These are phyloP conservation scores for Lynx canadensis DNA, from an alignment of 2,113 vertebrate species.

Conservation along the genomic window DNA sequence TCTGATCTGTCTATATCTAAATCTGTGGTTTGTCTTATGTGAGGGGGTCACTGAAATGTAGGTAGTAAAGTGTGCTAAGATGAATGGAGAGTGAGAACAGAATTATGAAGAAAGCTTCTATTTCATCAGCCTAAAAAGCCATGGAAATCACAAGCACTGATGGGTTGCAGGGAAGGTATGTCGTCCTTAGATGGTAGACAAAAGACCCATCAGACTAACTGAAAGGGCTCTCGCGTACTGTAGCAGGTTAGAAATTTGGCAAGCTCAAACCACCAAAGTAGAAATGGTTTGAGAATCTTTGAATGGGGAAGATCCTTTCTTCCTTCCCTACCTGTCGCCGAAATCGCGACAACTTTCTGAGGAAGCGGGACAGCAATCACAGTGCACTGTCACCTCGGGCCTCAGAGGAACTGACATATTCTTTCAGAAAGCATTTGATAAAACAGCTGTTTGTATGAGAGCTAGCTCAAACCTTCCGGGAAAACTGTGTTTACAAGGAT, in stretches of 20 bases:
- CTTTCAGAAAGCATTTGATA: slow-evolving; percentile 43
- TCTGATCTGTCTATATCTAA: not conserved
- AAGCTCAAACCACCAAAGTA: not conserved
- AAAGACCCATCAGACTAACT: not conserved
- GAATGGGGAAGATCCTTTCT: not conserved
- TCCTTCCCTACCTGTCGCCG: not conserved
- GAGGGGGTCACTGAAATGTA: slow-evolving; percentile 30
- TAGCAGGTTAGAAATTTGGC: not conserved
- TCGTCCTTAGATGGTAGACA: not conserved
- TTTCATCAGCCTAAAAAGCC: not conserved
- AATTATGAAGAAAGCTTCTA: not conserved
- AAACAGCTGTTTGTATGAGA: slow-evolving; percentile 12
- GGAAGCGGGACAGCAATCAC: not conserved
- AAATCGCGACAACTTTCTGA: not conserved
- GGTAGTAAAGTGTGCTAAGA: not conserved
- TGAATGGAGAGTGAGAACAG: not conserved
- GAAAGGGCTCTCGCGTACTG: too few relatives aligned
- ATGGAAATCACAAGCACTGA: not conserved
- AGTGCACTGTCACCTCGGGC: not conserved
- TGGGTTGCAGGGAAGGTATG: not conserved
- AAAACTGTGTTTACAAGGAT: slow-evolving; percentile 49
- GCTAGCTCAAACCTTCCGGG: not conserved
- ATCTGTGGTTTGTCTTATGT: not conserved
- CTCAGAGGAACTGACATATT: not conserved
- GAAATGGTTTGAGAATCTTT: not conserved